These are phyloP conservation scores for Stenichneumon culpator DNA, from an alignment of 2,888 invertebrate species.

Conservation along the genomic window DNA sequence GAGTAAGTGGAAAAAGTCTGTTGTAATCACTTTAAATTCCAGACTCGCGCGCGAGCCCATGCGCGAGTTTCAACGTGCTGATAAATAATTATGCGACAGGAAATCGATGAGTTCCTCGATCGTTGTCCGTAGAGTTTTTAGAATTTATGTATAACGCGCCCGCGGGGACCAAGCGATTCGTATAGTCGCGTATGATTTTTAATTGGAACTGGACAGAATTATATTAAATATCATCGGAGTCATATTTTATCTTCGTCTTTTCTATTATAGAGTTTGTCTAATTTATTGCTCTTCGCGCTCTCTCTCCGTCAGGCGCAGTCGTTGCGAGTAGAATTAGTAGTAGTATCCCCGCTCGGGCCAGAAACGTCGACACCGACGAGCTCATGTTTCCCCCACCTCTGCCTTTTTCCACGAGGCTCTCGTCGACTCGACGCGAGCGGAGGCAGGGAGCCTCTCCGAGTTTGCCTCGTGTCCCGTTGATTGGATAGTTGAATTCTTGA, in stretches of 20 bases:
- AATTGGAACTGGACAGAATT: not conserved
- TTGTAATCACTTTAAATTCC: slow-evolving; percentile 5
- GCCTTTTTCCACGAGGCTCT: slow-evolving; percentile 20
- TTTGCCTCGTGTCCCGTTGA: slow-evolving; percentile 71
- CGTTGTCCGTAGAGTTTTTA: not conserved
- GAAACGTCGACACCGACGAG: slow-evolving; percentile 14
- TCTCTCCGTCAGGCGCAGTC: slow-evolving; percentile 2
- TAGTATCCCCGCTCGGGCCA: not conserved
- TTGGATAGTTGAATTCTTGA: slow-evolving; percentile 78
- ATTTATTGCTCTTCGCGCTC: not conserved
- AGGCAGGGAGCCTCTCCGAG: slow-evolving; percentile 51
- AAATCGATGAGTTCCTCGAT: not conserved
- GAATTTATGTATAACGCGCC: not conserved
- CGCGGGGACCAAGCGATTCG: not conserved
- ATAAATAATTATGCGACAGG: slow-evolving; percentile 5
- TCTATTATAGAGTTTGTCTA: not conserved
- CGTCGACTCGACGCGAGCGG: slow-evolving; percentile 29
- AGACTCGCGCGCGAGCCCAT: not conserved
- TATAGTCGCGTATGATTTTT: not conserved
- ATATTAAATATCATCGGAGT: not conserved
- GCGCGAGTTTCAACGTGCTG: not conserved
- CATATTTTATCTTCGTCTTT: not conserved
- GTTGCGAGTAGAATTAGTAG: slow-evolving; percentile 23
- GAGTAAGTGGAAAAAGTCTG: not conserved
- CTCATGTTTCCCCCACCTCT: slow-evolving; percentile 17